Percentiles rank a stretch among this genome's conserved stretches.
These are phyloP conservation scores for Eupithecia pulchellata DNA, from an alignment of 2,888 invertebrate species.

Conservation along the genomic window DNA sequence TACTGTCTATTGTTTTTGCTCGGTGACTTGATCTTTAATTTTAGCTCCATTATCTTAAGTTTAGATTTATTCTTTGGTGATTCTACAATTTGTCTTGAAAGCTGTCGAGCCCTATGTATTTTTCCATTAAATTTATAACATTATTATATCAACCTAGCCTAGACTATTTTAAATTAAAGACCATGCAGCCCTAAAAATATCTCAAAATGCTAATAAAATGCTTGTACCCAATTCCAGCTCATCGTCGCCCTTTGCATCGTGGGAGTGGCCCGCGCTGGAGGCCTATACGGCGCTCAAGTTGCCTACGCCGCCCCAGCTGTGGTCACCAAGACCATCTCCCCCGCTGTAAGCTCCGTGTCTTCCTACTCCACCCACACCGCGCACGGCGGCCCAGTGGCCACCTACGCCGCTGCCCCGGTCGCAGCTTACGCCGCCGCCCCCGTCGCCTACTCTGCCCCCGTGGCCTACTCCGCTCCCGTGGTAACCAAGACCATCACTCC, in stretches of 20 bases:
- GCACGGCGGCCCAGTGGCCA: conserved; percentile 56
- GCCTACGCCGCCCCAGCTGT: conserved; percentile 75
- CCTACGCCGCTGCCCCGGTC: conserved; percentile 57
- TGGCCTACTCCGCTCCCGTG: conserved; percentile 81
- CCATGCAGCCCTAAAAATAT: background rate
- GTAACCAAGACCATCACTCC: conserved; percentile 57
- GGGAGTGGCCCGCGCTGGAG: conserved; percentile 85
- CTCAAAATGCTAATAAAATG: background rate
- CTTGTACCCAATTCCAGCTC: conserved; percentile 63
- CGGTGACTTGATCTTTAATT: conserved; percentile 3
- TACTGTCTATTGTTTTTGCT: conserved; percentile 42
- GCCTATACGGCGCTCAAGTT: conserved; percentile 76
- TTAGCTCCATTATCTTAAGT: background rate
- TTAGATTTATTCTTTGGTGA: background rate
- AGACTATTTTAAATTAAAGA: background rate
- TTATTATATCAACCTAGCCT: background rate
- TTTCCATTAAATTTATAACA: background rate
- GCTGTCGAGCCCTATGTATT: background rate
- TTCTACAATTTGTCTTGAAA: background rate
- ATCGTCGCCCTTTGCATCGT: conserved; percentile 86
- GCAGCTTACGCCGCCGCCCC: conserved; percentile 77
- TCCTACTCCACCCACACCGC: conserved; percentile 63
- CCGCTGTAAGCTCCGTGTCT: conserved; percentile 63
- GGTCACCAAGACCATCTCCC: conserved; percentile 55
- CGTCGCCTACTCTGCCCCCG: conserved; percentile 81